A percentile compares a stretch with the other conserved stretches of the same genome.
Evolutionary conservation across 2,113 vertebrate genomes (phyloP).

Genomic region (Nettapus auritus): DNA sequence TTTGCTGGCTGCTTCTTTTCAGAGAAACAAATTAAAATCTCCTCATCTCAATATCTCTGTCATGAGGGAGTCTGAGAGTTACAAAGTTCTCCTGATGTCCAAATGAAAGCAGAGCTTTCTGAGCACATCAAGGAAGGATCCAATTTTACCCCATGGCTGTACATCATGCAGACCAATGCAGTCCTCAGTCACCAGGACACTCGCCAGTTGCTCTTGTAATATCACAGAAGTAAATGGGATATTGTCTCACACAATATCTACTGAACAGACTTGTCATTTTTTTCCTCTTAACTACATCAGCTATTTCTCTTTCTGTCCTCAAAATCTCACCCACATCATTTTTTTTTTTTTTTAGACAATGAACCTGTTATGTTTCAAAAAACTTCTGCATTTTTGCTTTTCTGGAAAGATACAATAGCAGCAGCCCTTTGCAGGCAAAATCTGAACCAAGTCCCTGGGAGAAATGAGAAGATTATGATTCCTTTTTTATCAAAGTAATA

Average conservation of each 20-base stretch:
- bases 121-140: background rate
- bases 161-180: background rate
- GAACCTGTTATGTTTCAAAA: background rate
- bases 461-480: background rate
- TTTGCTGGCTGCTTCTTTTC: background rate
- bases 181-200: background rate
- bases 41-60: background rate
- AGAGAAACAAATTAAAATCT: background rate
- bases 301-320: slow-evolving; percentile 8
- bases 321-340: background rate
- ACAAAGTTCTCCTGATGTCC: background rate
- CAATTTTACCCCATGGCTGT: background rate
- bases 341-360: background rate
- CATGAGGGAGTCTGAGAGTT: background rate
- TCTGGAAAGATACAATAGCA: slow-evolving; percentile 6
- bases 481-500: background rate
- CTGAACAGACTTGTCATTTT: background rate
- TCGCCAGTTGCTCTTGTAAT: background rate
- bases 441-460: background rate
- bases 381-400: background rate
- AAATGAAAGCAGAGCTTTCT: background rate
- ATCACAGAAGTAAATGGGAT: background rate
- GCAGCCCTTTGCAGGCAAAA: background rate
- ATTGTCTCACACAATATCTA: background rate
- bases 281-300: background rate